Conservation (phyloP, 2,113 vertebrate genomes). For the Chitala chitala region DNA sequence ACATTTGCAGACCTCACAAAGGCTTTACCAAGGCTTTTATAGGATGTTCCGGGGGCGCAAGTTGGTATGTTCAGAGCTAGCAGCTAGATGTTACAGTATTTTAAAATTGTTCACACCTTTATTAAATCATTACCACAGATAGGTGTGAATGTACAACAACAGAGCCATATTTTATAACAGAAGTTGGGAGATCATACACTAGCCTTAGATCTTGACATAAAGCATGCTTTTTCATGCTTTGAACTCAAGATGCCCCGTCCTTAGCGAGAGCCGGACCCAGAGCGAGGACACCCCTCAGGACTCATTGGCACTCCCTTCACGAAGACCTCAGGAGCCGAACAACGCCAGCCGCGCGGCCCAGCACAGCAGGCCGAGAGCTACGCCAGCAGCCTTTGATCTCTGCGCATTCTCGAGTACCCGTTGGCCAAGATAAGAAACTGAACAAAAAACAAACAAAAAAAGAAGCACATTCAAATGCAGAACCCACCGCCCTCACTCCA, state of each 20-base stretch:
- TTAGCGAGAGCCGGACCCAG: background rate
- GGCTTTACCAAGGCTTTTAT: no score
- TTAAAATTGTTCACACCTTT: background rate
- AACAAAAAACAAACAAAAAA: slow-evolving; percentile 20
- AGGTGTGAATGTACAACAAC: no score
- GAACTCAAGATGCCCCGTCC: background rate
- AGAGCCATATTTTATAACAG: no score
- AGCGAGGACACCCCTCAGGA: background rate
- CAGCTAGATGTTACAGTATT: background rate
- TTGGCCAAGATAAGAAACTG: slow-evolving; percentile 27
- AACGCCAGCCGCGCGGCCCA: background rate
- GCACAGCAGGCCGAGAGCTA: background rate
- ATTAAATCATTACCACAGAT: background rate
- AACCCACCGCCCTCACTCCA: slow-evolving; percentile 11
- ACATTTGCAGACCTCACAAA: background rate
- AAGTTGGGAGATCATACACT: no score
- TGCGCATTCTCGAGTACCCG: slow-evolving; percentile 21
- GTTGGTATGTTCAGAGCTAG: no score
- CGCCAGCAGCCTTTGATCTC: slow-evolving; percentile 29
- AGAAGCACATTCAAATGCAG: background rate
- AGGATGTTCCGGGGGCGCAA: no score
- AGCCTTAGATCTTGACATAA: background rate
- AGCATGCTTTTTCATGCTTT: background rate
- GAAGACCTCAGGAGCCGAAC: background rate
- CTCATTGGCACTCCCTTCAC: background rate